phyloP scores from a whole-genome alignment of 2,888 invertebrate genomes.

The Cyclophora albipunctata region DNA sequence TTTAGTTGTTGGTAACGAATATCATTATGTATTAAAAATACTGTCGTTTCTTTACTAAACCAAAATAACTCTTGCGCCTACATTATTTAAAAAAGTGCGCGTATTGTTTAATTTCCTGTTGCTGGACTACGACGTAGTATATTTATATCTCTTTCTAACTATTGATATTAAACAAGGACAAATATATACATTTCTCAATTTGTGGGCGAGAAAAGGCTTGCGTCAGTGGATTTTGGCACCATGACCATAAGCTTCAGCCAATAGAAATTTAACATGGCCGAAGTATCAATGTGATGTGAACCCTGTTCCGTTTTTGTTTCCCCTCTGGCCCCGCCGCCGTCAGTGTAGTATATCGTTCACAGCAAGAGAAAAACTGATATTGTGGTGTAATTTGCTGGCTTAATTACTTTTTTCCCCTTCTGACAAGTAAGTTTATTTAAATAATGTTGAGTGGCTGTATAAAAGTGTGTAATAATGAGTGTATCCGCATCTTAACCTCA shows the following conservation, averaged over 20 bases:
- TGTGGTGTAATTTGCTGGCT: slow-evolving; percentile 73
- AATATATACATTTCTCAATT: neutral
- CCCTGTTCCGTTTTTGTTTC: slow-evolving; percentile 75
- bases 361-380: slow-evolving; percentile 73
- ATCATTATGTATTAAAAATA: too few species aligned
- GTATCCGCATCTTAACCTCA: slow-evolving; percentile 34
- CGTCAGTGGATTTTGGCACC: slow-evolving; percentile 13
- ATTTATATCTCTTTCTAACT: slow-evolving; percentile 7
- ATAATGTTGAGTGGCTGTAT: slow-evolving; percentile 49
- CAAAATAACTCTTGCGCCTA: too few species aligned
- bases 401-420: slow-evolving; percentile 72
- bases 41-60: too few species aligned
- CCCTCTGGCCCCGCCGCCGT: slow-evolving; percentile 74
- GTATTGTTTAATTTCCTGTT: slow-evolving; percentile 22
- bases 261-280: slow-evolving; percentile 50
- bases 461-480: slow-evolving; percentile 41
- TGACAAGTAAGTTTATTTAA: slow-evolving; percentile 70
- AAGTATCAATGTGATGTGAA: slow-evolving; percentile 46
- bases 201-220: neutral
- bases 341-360: slow-evolving; percentile 74
- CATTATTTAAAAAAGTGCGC: slow-evolving; percentile 8
- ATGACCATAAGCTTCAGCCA: slow-evolving; percentile 19
- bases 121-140: slow-evolving; percentile 5
- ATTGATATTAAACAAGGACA: slow-evolving; percentile 5
- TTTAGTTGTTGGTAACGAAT: too few species aligned